Conservation (phyloP, 2,797 vertebrate species). For the Dendrocincla fuliginosa region DNA sequence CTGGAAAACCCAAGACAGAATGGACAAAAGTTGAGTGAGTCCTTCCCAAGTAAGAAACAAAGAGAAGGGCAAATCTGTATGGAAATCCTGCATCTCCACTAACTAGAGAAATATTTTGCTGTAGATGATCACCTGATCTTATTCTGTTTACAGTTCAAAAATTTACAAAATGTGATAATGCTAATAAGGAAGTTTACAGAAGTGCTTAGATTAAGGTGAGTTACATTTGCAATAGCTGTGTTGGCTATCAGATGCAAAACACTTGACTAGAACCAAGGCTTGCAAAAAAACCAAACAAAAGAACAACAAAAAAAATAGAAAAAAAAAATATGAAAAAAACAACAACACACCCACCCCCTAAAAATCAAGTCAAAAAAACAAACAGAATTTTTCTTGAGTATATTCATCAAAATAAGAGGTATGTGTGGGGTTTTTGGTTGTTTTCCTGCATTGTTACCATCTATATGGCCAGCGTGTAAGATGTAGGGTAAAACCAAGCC, state of each 20-base stretch:
- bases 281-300: background rate
- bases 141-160: background rate
- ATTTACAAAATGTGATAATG: background rate
- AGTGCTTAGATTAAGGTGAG: background rate
- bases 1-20: background rate
- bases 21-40: background rate
- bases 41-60: background rate
- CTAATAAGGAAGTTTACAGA: background rate
- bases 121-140: background rate
- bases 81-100: background rate
- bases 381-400: background rate
- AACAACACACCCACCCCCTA: accelerated
- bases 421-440: accelerated
- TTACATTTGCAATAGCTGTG: background rate
- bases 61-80: background rate
- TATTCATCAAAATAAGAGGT: background rate
- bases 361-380: background rate
- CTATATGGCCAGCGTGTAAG: background rate
- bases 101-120: background rate
- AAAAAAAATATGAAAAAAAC: background rate
- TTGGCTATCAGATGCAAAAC: background rate
- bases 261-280: background rate
- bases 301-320: background rate
- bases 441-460: background rate
- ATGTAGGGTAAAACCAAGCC: background rate